Conservation (phyloP, 2,797 vertebrate species). For the Amphiprion clarkii region DNA sequence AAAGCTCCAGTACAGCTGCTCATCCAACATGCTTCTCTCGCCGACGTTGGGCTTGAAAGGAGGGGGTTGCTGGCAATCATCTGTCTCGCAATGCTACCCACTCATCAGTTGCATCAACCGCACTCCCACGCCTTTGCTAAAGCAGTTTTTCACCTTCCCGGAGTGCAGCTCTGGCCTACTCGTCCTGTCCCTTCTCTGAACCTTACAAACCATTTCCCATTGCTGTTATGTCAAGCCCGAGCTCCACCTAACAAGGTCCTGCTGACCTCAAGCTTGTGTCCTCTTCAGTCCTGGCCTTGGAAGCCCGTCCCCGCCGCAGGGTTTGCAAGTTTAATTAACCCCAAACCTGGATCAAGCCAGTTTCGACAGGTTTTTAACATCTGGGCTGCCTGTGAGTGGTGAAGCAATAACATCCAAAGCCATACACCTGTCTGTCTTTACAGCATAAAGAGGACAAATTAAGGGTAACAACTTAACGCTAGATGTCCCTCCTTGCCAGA, state of each 20-base stretch:
- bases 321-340: slow-evolving; percentile 87
- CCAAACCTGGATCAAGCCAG: slow-evolving; percentile 66
- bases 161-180: slow-evolving; percentile 62
- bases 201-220: slow-evolving; percentile 71
- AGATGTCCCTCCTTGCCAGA: slow-evolving; percentile 25
- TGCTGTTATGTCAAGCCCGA: slow-evolving; percentile 71
- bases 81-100: slow-evolving; percentile 51
- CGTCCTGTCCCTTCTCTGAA: slow-evolving; percentile 68
- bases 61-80: slow-evolving; percentile 64
- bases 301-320: slow-evolving; percentile 64
- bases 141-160: slow-evolving; percentile 67
- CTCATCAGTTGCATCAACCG: slow-evolving; percentile 50
- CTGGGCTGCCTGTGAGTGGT: slow-evolving; percentile 71
- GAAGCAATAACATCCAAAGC: slow-evolving; percentile 45
- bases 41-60: slow-evolving; percentile 52
- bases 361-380: slow-evolving; percentile 75
- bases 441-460: slow-evolving; percentile 36
- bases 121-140: slow-evolving; percentile 57
- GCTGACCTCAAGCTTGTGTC: slow-evolving; percentile 77
- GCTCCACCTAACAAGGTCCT: slow-evolving; percentile 81
- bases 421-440: slow-evolving; percentile 48
- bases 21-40: slow-evolving; percentile 71
- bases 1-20: slow-evolving; percentile 76
- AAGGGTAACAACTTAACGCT: slow-evolving; percentile 30
- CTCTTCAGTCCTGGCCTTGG: slow-evolving; percentile 71